These are phyloP conservation scores for Meloidogyne chitwoodi DNA, from an alignment of 1,140 invertebrate genomes.

Conservation along the genomic window DNA sequence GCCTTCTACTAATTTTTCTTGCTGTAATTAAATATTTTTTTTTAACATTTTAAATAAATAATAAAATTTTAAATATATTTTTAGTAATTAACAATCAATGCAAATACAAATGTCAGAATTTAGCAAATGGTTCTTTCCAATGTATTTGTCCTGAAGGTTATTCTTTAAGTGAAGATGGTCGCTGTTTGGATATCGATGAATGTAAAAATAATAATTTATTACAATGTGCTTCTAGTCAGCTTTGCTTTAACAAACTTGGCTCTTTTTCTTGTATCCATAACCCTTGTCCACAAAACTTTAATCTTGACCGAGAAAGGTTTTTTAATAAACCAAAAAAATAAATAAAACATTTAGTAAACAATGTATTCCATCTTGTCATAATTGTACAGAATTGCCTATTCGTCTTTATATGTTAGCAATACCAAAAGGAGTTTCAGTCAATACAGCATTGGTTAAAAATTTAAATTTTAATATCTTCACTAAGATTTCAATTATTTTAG, in stretches of 20 bases:
- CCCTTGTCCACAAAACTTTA: conserved; percentile 47
- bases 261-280: conserved; percentile 39
- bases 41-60: not conserved
- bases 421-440: conserved; percentile 38
- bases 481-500: not conserved
- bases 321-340: not conserved
- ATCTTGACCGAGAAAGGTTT: conserved; percentile 28
- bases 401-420: conserved; percentile 43
- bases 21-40: not conserved
- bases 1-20: not conserved
- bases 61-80: not conserved
- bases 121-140: conserved; percentile 32
- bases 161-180: conserved; percentile 36
- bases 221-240: conserved; percentile 29
- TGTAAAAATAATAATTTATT: conserved; percentile 23
- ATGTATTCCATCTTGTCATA: conserved; percentile 43
- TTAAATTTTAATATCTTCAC: not conserved
- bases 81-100: conserved; percentile 44
- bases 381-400: conserved; percentile 41
- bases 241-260: conserved; percentile 53
- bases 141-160: conserved; percentile 52
- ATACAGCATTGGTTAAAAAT: conserved; percentile 29
- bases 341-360: not conserved
- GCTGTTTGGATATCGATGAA: conserved; percentile 51
- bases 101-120: conserved; percentile 47